Conservation (phyloP, 2,888 invertebrate species). For the Synergus umbraculus region DNA sequence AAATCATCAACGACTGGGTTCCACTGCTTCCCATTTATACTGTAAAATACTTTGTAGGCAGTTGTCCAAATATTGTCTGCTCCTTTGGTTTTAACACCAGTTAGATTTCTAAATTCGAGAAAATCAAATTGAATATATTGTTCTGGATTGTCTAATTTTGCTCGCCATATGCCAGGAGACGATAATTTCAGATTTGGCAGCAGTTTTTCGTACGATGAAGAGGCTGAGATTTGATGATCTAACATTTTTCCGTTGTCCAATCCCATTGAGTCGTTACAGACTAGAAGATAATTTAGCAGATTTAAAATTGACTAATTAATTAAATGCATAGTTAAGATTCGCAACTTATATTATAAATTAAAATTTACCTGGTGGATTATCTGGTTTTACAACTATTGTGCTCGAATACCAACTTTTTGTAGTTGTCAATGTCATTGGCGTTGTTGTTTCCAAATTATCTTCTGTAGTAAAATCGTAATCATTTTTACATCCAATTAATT, state of each 20-base stretch:
- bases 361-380: constrained; percentile 53
- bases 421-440: constrained; percentile 34
- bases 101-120: constrained; percentile 85
- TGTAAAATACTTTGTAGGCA: constrained; percentile 86
- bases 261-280: constrained; percentile 87
- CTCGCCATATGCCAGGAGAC: constrained; percentile 60
- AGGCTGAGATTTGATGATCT: constrained; percentile 83
- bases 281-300: constrained; percentile 55
- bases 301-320: background rate
- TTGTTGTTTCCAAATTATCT: constrained; percentile 24
- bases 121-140: constrained; percentile 84
- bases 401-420: background rate
- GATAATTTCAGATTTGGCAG: constrained; percentile 61
- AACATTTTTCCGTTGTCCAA: constrained; percentile 82
- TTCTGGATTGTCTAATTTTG: constrained; percentile 63
- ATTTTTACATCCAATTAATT: constrained; percentile 85
- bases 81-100: constrained; percentile 87
- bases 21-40: constrained; percentile 85
- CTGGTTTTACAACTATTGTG: constrained; percentile 45
- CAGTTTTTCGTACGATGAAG: constrained; percentile 77
- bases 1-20: constrained; percentile 82
- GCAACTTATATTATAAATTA: background rate
- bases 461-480: constrained; percentile 50
- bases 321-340: background rate
- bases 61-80: constrained; percentile 87